Evolutionary conservation across 2,797 vertebrate genomes (phyloP).

Genomic region (Gouania willdenowi): DNA sequence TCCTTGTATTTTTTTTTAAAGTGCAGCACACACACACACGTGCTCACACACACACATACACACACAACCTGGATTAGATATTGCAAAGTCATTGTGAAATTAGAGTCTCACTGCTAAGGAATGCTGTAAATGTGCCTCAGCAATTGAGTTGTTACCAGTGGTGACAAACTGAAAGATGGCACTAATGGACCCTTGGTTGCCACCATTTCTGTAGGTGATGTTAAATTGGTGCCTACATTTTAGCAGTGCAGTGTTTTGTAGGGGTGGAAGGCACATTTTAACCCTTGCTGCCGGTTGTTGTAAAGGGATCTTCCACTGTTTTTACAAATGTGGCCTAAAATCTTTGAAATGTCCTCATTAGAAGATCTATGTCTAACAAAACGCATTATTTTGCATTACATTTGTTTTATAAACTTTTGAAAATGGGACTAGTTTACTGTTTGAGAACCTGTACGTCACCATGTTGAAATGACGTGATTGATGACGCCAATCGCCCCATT

Average conservation of each 20-base stretch:
- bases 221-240: not conserved
- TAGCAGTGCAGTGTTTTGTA: no score
- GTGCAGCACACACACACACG: conserved; percentile 2
- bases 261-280: not conserved
- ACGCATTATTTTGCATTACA: no score
- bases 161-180: conserved; percentile 30
- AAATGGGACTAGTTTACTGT: no score
- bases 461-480: no score
- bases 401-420: no score
- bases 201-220: not conserved
- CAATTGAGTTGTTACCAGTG: conserved; percentile 24
- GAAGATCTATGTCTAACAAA: no score
- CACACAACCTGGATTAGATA: conserved; percentile 39
- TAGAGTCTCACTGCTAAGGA: conserved; percentile 8
- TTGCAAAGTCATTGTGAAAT: conserved; percentile 54
- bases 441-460: no score
- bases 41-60: not conserved
- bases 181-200: conserved; percentile 5
- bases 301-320: no score
- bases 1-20: conserved; percentile 26
- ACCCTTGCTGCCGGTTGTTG: not conserved
- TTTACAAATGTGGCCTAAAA: no score
- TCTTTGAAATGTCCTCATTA: no score
- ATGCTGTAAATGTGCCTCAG: conserved; percentile 7
- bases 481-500: no score